Percentiles rank a stretch among this genome's conserved stretches.
phyloP scores from a whole-genome alignment of 2,113 vertebrate genomes.

The Choloepus hoffmanni region DNA sequence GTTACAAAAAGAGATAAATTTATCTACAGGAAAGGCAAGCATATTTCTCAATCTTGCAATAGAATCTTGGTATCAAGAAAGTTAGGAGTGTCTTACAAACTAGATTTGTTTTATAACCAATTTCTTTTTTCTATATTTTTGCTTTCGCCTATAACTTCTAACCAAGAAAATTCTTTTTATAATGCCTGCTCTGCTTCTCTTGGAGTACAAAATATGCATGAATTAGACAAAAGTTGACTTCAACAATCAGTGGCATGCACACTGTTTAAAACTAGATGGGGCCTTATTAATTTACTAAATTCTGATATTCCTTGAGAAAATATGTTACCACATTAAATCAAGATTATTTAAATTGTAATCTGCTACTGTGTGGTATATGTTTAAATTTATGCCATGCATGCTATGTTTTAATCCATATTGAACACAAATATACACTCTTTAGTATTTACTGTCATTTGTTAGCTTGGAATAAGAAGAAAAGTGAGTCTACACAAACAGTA shows the following conservation, averaged over 20 bases:
- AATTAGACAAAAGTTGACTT: background rate
- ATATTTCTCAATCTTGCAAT: background rate
- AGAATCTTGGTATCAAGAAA: background rate
- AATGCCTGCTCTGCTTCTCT: background rate
- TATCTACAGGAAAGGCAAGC: background rate
- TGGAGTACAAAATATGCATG: background rate
- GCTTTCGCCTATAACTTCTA: background rate
- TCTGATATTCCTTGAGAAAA: background rate
- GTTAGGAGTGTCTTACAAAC: background rate
- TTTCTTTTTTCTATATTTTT: background rate
- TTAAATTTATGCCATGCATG: background rate
- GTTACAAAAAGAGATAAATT: background rate
- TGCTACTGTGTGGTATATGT: background rate
- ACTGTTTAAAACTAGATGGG: background rate
- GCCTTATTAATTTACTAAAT: background rate
- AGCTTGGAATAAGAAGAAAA: background rate
- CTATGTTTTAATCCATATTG: background rate
- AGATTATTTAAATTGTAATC: background rate
- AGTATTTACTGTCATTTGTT: background rate
- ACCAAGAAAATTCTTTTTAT: background rate
- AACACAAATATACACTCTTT: background rate
- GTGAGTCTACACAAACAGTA: background rate
- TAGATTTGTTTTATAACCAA: background rate
- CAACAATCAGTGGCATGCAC: background rate
- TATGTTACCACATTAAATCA: background rate